Evolutionary conservation across 37 sponge, comb jelly and placozoan species (phyloP), one percentile per base, ranked within the genome.

Genomic region (Chondrosia reniformis): DNA sequence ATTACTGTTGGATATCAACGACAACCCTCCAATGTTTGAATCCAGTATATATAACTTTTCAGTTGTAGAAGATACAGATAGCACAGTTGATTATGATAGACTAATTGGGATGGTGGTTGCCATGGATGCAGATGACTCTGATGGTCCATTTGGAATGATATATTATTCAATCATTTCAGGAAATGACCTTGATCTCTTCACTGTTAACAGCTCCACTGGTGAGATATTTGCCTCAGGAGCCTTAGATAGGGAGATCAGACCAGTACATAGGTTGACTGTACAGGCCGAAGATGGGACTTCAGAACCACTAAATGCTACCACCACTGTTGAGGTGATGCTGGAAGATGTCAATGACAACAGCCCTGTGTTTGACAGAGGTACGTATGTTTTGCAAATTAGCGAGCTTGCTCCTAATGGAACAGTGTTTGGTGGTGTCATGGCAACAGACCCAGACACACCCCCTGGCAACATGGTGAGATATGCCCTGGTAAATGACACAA

Each of bases 361-460:
- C 2, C 78, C 78, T 27, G n/a, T 64, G 17, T 77, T 77, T 31
- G 62, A 21, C 33, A 2, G 27, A 4, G 25, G 15, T 1, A 36
- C 65, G 21, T 69, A 62, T 2, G 33, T 24, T 6, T 2, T 77
- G n/a, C 24, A 36, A 21, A 33, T 77, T n/a, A 77, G 54, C 24
- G 78, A 77, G 32, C 21, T 31, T 27, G 43, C 41, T 13, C 57
- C 66, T 1, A 37, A 27, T 55, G 84, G 76, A 32, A 79, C 80
- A 0, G 6, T 56, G 4, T 38, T 83, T 45, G 77, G 63, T 42
- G 44, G 3, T 55, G 71, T 93, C 43, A 52, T 39, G 63, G 87
- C 86, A 2, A 46, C 37, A 19, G 89, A 86, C 80, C 33, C 17
- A 17, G 89, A 89, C 57, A 17, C n/a, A 21, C 76, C n/a, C 46